Evolutionary conservation across 35 echinoderm and acorn worm species (phyloP), one percentile per base, ranked within the genome.

Genomic region (Apostichopus californicus): DNA sequence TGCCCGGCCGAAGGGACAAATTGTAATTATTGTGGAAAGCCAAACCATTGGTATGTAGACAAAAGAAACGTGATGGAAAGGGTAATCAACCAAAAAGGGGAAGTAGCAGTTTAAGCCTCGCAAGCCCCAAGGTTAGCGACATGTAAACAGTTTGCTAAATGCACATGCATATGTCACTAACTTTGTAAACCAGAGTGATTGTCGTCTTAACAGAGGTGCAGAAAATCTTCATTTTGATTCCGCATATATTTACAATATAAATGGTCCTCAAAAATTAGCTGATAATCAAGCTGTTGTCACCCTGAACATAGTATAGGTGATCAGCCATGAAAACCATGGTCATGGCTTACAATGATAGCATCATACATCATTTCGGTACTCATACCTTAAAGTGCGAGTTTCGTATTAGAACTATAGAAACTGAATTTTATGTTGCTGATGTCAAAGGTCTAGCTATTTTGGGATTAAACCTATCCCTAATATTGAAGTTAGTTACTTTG

Each of bases 401-500:
- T 77, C 63, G 60, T 79, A 46, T 25, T 23, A 87, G 25, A 0
- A 55, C 18, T 15, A 57, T 7, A 57, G 8, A 18, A 13, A 73
- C 82, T 91, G n/a, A 78, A 4, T 95, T 95, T 64, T 95, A 23
- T 12, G 20, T 95, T 18, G 77, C 91, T 10, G 94, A 96, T 64
- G 46, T 22, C 11, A 8, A 96, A 5, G 95, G 92, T 15, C 87
- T 92, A 13, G 80, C 82, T 1, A 91, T 96, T 24, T 56, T 96
- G 24, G 95, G 92, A 9, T 73, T 93, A 55, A 87, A 87, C 11
- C 34, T 57, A 10, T 95, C 61, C 73, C 54, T n/a, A 2, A 54
- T 54, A 56, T 54, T 96, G 5, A 78, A 87, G 14, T 56, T 93
- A 9, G 18, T 93, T 13, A 34, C 88, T 15, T 7, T 93, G 15